Percentiles rank a stretch among this genome's conserved stretches.
phyloP scores from a whole-genome alignment of 2,888 invertebrate species.

The Zaprionus bogoriensis region DNA sequence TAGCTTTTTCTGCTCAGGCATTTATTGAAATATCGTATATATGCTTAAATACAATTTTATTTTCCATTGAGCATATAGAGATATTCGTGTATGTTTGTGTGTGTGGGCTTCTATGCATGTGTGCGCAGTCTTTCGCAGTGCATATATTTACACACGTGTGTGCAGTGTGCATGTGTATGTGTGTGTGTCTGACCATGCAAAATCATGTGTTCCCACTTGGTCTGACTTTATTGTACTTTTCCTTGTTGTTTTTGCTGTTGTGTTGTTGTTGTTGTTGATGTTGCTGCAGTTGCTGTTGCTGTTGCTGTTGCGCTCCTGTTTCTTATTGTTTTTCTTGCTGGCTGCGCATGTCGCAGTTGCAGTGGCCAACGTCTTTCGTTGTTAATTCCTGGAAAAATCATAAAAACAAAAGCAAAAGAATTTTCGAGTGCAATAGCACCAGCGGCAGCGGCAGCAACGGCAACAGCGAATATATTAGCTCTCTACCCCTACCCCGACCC shows the following conservation, averaged over 20 bases:
- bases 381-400: conserved; percentile 72
- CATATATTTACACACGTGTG: conserved; percentile 42
- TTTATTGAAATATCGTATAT: conserved; percentile 2
- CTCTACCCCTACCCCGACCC: conserved; percentile 5
- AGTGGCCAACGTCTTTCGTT: conserved; percentile 46
- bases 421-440: conserved; percentile 71
- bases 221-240: conserved; percentile 28
- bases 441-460: conserved; percentile 34
- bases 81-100: not conserved
- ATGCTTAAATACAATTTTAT: conserved; percentile 14
- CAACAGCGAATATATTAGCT: conserved; percentile 65
- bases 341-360: conserved; percentile 44
- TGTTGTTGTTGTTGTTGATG: conserved; percentile 25
- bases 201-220: conserved; percentile 48
- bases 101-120: not conserved
- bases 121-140: not conserved
- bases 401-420: conserved; percentile 77
- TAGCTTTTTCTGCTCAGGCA: not conserved
- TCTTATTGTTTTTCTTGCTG: conserved; percentile 57
- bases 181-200: conserved; percentile 38
- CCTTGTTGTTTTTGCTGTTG: conserved; percentile 11
- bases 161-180: too few relatives aligned
- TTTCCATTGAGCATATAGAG: conserved; percentile 22
- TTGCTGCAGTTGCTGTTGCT: conserved; percentile 27
- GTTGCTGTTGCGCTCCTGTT: conserved; percentile 56